Percentiles rank a stretch among this genome's conserved stretches.
Evolutionary conservation across 2,797 vertebrate species (phyloP).

Genomic region (Crenichthys baileyi): DNA sequence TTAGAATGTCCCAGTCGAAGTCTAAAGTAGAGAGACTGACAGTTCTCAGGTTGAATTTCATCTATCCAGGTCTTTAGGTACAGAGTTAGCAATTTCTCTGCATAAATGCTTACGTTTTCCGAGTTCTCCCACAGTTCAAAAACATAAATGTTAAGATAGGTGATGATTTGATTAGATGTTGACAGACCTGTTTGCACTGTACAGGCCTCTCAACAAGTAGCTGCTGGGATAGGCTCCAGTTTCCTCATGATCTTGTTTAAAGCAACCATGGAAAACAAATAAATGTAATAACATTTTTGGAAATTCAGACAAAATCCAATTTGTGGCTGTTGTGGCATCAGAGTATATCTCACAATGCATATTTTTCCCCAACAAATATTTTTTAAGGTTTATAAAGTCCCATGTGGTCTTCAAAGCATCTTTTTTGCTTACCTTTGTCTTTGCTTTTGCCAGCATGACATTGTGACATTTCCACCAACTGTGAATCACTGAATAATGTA

Average conservation of each 20-base stretch:
- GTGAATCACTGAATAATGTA: slow-evolving; percentile 14
- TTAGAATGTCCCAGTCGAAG: not conserved
- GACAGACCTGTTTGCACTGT: not conserved
- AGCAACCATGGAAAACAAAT: not conserved
- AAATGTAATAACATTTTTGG: too few species aligned
- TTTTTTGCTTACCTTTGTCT: not conserved
- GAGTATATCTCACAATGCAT: too few species aligned
- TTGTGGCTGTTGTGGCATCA: not conserved
- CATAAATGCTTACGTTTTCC: too few species aligned
- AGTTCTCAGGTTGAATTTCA: not conserved
- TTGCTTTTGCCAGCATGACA: not conserved
- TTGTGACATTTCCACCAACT: not conserved
- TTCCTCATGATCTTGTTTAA: not conserved
- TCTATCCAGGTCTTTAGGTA: not conserved
- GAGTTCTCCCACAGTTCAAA: not conserved
- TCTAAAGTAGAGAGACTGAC: not conserved
- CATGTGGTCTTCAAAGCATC: not conserved
- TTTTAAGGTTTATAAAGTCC: not conserved
- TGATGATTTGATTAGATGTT: too few species aligned
- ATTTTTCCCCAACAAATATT: not conserved
- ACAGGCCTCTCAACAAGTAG: not conserved
- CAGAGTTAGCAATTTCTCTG: not conserved
- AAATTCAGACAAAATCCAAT: not conserved
- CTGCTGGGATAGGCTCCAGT: not conserved
- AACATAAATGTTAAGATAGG: not conserved